Evolutionary conservation across 2,113 vertebrate genomes (phyloP), one percentile per base, ranked within the genome.

Genomic region (Lichenostomus cassidix): DNA sequence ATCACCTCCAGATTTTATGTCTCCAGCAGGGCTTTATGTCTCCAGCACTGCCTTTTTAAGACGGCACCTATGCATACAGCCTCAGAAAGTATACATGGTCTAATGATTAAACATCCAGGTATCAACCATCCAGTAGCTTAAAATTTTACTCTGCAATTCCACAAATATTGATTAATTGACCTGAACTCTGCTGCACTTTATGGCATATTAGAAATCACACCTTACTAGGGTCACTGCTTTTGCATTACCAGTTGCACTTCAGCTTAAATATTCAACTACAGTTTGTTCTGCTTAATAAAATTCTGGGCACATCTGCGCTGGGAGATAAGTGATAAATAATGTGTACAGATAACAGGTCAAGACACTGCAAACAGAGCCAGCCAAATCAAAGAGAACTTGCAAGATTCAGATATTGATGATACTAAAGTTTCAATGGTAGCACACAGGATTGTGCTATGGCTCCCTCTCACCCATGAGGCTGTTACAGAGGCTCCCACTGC

Each of bases 61-160:
- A n/a, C 7, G 47, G 41, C 0, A 0, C 6, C 28, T 27, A 15
- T 31, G 29, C 42, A 50, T 15, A 56, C 25, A 47, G 23, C 25
- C 42, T 85, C 27, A 47, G 29, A 60, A 88, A 77, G 44, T 21
- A 88, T 20, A 84, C 25, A 62, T 21, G 16, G 22, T 60, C 47
- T 73, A 70, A 77, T 37, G 35, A 87, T 75, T 65, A 92, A 88
- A 81, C 63, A 91, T 31, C 37, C 28, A 79, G 35, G 28, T 71
- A 52, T 83, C 75, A 89, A 80, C 78, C 19, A 73, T 33, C 37
- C 65, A 62, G 42, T 25, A 82, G 71, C 2, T 58, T 74, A 67
- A 85, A 86, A 81, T 94, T 84, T 95, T 86, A 87, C 47, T 58
- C 63, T 78, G 49, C 83, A 91, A 52, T 94, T 95, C 83, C 89